These are phyloP conservation scores for Chaitophorus viminalis DNA, from an alignment of 2,888 invertebrate genomes.

Conservation along the genomic window DNA sequence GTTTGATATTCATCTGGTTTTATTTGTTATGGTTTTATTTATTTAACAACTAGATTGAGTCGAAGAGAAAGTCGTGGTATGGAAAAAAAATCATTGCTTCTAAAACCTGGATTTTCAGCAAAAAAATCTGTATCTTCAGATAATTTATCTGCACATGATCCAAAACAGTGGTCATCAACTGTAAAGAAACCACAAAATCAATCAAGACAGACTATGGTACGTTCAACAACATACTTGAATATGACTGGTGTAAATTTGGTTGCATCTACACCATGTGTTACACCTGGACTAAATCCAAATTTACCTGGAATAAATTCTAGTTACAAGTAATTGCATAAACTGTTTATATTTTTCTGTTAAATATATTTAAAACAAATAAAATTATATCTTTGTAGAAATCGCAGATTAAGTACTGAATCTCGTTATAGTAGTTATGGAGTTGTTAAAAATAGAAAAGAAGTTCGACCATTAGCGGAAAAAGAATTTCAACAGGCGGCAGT, in stretches of 20 bases:
- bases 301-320: conserved; percentile 53
- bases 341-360: not conserved
- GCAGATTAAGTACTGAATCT: conserved; percentile 54
- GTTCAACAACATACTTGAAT: conserved; percentile 34
- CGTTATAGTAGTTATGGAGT: conserved; percentile 62
- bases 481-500: conserved; percentile 60
- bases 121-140: conserved; percentile 53
- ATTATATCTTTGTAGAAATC: conserved; percentile 13
- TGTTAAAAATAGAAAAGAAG: conserved; percentile 62
- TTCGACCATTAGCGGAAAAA: conserved; percentile 62
- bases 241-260: conserved; percentile 56
- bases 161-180: conserved; percentile 50
- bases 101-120: conserved; percentile 56
- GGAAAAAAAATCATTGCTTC: conserved; percentile 42
- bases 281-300: conserved; percentile 50
- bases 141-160: conserved; percentile 42
- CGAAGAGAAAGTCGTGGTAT: conserved; percentile 17
- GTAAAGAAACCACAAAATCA: conserved; percentile 20
- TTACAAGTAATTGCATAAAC: conserved; percentile 38
- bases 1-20: not conserved
- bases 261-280: conserved; percentile 57
- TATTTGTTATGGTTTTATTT: not conserved
- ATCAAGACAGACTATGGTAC: conserved; percentile 5
- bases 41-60: conserved; percentile 27
- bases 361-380: not conserved